Conservation (phyloP, 1,140 invertebrate species). For the Drosophila virilis region DNA sequence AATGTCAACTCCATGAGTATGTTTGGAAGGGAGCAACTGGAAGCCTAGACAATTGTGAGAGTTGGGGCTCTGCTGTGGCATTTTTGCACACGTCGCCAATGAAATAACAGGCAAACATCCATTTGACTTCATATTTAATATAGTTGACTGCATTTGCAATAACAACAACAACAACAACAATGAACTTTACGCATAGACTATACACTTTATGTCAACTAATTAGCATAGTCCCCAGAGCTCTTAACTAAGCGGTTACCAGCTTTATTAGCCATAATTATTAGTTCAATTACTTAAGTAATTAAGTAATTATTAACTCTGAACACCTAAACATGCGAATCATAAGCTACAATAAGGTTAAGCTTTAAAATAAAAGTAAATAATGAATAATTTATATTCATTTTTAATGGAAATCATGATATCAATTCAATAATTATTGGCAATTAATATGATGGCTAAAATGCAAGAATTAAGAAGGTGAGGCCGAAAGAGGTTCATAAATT, state of each 20-base stretch:
- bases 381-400: too few relatives aligned
- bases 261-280: too few relatives aligned
- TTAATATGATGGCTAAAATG: too few relatives aligned
- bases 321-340: too few relatives aligned
- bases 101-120: constrained; percentile 34
- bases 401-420: too few relatives aligned
- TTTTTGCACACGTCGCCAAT: constrained; percentile 3
- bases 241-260: too few relatives aligned
- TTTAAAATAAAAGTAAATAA: neutral
- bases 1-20: constrained; percentile 8
- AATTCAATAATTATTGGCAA: too few relatives aligned
- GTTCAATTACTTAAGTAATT: too few relatives aligned
- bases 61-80: neutral
- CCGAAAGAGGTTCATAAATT: too few relatives aligned
- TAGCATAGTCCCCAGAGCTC: too few relatives aligned
- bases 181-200: neutral
- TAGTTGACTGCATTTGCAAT: constrained; percentile 48
- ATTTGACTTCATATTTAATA: constrained; percentile 62
- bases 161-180: neutral
- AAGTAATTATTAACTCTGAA: too few relatives aligned
- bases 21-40: neutral
- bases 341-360: neutral
- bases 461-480: too few relatives aligned
- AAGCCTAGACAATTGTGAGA: neutral
- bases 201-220: neutral